Percentiles rank a stretch among this genome's conserved stretches.
Conservation (phyloP, 2,888 invertebrate species). For the Danaus chrysippus region DNA sequence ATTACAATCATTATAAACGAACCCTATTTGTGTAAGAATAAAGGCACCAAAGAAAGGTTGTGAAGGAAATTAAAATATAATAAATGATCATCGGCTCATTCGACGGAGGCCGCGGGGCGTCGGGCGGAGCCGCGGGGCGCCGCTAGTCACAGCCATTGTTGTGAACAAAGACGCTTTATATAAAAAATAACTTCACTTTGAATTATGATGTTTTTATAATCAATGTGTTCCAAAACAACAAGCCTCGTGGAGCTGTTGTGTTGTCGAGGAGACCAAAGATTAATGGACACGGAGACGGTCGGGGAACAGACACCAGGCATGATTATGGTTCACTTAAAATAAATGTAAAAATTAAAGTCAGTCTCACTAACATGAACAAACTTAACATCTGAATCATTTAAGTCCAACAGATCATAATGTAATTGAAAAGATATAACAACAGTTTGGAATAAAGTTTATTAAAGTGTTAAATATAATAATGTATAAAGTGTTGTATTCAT, state of each 20-base stretch:
- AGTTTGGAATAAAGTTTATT: no score
- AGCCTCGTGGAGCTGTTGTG: not conserved
- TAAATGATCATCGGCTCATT: conserved; percentile 32
- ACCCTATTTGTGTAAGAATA: conserved; percentile 5
- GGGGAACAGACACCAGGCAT: not conserved
- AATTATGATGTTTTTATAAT: conserved; percentile 10
- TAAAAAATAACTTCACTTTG: conserved; percentile 9
- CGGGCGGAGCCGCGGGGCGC: conserved; percentile 22
- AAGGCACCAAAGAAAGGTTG: conserved; percentile 7
- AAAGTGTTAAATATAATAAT: no score
- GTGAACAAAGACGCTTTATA: conserved; percentile 11
- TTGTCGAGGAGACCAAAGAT: conserved; percentile 1
- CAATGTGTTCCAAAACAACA: conserved; percentile 5
- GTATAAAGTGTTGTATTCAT: not conserved
- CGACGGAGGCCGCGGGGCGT: no score
- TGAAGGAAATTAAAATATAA: conserved; percentile 32
- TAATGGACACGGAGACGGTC: not conserved
- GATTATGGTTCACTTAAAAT: not conserved
- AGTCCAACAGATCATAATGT: no score
- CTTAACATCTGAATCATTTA: no score
- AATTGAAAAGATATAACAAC: no score
- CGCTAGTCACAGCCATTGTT: conserved; percentile 14
- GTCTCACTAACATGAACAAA: no score
- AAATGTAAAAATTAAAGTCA: no score
- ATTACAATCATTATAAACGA: not conserved